phyloP scores from a whole-genome alignment of 2,113 vertebrate genomes.

The Nestor notabilis region DNA sequence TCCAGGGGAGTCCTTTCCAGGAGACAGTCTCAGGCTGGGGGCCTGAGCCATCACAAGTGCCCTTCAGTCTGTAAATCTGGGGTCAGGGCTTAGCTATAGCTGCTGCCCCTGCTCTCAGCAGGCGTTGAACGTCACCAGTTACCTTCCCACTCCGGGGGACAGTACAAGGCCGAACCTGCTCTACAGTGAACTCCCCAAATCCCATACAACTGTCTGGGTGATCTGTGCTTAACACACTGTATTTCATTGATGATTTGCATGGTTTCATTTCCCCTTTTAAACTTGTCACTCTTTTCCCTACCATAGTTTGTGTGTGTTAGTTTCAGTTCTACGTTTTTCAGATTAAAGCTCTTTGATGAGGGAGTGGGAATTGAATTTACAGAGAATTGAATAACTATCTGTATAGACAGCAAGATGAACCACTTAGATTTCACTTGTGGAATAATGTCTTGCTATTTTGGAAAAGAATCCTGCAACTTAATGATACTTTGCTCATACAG shows the following conservation, averaged over 20 bases:
- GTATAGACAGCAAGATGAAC: neutral
- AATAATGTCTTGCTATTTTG: neutral
- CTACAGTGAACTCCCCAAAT: neutral
- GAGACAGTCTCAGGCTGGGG: accelerated
- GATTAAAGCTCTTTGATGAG: neutral
- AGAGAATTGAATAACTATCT: neutral
- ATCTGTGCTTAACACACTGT: neutral
- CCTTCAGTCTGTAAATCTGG: neutral
- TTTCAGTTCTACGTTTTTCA: neutral
- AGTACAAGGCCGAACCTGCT: neutral
- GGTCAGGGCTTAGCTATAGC: neutral
- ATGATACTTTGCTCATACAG: neutral
- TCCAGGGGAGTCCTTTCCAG: neutral
- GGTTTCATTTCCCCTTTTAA: neutral
- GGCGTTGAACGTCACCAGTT: neutral
- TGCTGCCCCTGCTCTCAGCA: neutral
- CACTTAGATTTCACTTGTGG: neutral
- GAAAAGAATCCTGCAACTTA: neutral
- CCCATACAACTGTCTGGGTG: neutral
- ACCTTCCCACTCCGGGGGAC: neutral
- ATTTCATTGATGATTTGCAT: neutral
- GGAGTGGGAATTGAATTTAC: neutral
- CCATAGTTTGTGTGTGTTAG: neutral
- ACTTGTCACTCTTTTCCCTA: neutral
- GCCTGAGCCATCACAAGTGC: neutral